Percentiles rank a stretch among this genome's conserved stretches.
Evolutionary conservation across 2,113 vertebrate genomes (phyloP).

Genomic region (Cyphotilapia sp.): DNA sequence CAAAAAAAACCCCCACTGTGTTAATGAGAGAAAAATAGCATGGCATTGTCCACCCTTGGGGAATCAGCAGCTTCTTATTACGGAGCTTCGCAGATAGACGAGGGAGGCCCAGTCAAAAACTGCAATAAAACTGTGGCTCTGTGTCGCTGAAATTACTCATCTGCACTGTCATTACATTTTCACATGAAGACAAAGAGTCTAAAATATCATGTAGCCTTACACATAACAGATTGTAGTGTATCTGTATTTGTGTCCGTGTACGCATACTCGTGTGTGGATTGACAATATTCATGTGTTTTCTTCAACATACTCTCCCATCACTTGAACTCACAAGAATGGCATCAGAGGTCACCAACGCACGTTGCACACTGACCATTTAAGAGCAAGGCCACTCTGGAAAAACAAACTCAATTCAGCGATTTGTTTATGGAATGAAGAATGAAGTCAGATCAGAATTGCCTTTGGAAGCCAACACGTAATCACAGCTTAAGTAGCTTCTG

Average conservation of each 20-base stretch:
- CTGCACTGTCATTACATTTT: background rate
- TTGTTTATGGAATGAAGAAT: conserved; percentile 50
- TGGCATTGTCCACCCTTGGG: background rate
- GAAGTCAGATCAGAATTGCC: conserved; percentile 39
- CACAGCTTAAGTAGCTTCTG: conserved; percentile 6
- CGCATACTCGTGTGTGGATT: background rate
- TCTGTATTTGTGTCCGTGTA: background rate
- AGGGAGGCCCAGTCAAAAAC: background rate
- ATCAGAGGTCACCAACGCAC: background rate
- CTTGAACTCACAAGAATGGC: background rate
- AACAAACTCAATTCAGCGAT: conserved; percentile 28
- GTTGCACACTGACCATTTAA: conserved; percentile 22
- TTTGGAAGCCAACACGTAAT: conserved; percentile 40
- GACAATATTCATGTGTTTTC: background rate
- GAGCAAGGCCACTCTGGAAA: conserved; percentile 39
- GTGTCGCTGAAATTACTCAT: background rate
- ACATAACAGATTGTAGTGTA: background rate
- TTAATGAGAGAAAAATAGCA: background rate
- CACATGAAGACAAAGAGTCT: background rate
- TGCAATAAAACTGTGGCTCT: conserved; percentile 8
- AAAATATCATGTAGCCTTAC: background rate
- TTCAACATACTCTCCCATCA: background rate
- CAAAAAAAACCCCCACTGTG: background rate
- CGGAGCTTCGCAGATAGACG: background rate
- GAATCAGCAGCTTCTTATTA: conserved; percentile 1